These are phyloP conservation scores for Tauraco erythrolophus DNA, from an alignment of 2,113 vertebrate species.

Conservation along the genomic window DNA sequence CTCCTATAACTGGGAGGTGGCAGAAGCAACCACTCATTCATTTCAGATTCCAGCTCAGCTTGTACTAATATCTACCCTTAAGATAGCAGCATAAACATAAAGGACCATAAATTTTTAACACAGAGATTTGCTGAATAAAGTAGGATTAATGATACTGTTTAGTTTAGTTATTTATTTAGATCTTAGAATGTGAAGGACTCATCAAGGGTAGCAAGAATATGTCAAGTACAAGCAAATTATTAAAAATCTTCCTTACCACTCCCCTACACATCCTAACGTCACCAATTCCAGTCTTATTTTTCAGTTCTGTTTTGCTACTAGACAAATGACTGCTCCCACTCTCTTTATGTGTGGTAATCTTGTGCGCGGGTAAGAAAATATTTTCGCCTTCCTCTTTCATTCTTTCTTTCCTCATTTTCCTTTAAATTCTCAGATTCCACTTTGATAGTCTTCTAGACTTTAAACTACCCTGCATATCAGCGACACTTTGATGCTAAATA, in stretches of 20 bases:
- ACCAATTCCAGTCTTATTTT: background rate
- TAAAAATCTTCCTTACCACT: background rate
- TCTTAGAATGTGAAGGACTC: background rate
- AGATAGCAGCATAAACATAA: background rate
- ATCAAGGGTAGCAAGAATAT: background rate
- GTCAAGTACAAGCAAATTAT: background rate
- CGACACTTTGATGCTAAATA: background rate
- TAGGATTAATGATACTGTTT: background rate
- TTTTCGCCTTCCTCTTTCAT: background rate
- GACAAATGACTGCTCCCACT: background rate
- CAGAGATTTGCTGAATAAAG: background rate
- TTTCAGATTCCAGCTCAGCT: background rate
- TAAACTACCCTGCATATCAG: background rate
- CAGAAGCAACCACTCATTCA: background rate
- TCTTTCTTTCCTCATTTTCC: background rate
- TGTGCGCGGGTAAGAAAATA: background rate
- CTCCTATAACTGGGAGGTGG: background rate
- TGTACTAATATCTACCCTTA: background rate
- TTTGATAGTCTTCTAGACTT: background rate
- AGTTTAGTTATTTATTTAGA: background rate
- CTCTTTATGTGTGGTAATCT: background rate
- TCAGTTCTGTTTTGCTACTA: background rate
- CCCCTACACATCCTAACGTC: background rate
- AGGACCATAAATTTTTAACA: background rate
- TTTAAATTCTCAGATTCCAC: background rate